Percentiles rank a stretch among this genome's conserved stretches.
Evolutionary conservation across 2,113 vertebrate species (phyloP).

Genomic region (Cebus imitator): DNA sequence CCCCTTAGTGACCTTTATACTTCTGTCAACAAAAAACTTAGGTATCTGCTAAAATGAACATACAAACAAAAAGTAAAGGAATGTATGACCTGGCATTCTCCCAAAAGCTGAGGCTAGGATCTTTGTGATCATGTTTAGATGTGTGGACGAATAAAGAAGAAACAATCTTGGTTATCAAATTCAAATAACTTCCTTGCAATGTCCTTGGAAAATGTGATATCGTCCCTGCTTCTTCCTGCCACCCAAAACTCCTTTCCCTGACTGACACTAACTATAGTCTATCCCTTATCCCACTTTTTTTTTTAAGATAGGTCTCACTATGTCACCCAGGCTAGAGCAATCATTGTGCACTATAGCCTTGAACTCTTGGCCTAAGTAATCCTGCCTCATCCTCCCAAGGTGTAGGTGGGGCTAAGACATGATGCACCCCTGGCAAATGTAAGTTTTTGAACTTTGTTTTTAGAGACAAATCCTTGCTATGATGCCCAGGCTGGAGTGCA

Average conservation of each 20-base stretch:
- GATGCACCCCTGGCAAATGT: not conserved
- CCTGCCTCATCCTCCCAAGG: not conserved
- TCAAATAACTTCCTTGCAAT: constrained; percentile 8
- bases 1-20: constrained; percentile 32
- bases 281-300: not conserved
- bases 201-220: not conserved
- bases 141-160: not conserved
- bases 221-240: constrained; percentile 2
- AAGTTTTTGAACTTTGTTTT: not conserved
- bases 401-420: not conserved
- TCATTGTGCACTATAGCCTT: not conserved
- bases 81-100: not conserved
- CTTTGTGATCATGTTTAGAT: not conserved
- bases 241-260: constrained; percentile 20
- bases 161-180: not conserved
- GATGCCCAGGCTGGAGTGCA: not conserved
- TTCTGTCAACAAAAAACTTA: constrained; percentile 12
- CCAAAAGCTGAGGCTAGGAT: not conserved
- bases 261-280: not conserved
- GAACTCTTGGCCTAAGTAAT: not conserved
- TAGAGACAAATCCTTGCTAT: not conserved
- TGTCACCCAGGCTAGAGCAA: not conserved
- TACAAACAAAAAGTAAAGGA: constrained; percentile 24
- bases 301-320: not conserved
- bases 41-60: not conserved